Evolutionary conservation across 1,140 invertebrate species (phyloP).

Genomic region (Papilio xuthus): DNA sequence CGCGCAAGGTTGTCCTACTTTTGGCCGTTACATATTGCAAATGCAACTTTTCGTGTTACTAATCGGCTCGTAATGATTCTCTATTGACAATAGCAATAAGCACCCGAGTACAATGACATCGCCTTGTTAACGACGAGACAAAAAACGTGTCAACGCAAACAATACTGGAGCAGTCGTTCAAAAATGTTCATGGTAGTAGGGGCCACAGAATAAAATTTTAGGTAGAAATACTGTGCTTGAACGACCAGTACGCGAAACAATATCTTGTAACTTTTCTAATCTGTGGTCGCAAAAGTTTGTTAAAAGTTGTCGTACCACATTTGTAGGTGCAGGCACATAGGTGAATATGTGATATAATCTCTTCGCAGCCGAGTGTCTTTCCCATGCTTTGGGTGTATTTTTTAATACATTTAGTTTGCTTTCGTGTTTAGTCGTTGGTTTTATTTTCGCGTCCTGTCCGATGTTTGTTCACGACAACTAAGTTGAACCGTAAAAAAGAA

Average conservation of each 20-base stretch:
- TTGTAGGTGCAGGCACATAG: constrained; percentile 47
- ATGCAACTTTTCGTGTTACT: constrained; percentile 50
- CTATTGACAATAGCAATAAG: constrained; percentile 75
- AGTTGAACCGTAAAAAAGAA: constrained; percentile 61
- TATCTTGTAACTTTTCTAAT: constrained; percentile 21
- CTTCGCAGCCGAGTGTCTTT: constrained; percentile 53
- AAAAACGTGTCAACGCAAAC: constrained; percentile 78
- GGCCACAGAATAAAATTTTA: constrained; percentile 50
- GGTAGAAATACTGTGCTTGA: constrained; percentile 42
- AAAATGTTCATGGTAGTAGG: constrained; percentile 55
- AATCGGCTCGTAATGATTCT: constrained; percentile 69
- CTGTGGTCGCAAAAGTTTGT: constrained; percentile 28
- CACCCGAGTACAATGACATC: constrained; percentile 65
- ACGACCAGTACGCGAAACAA: constrained; percentile 47
- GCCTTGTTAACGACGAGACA: constrained; percentile 71
- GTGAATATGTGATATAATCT: constrained; percentile 57
- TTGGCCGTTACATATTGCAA: constrained; percentile 14
- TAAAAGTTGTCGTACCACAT: constrained; percentile 36
- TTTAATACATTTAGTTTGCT: constrained; percentile 62
- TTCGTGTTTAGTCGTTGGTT: constrained; percentile 63
- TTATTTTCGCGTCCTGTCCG: constrained; percentile 65
- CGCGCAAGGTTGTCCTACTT: constrained; percentile 32
- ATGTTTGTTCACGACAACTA: constrained; percentile 55
- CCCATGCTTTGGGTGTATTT: constrained; percentile 53
- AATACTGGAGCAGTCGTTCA: constrained; percentile 62